Percentiles rank a stretch among this genome's conserved stretches.
phyloP scores from a whole-genome alignment of 2,888 invertebrate genomes.

The Cheilosia urbana region DNA sequence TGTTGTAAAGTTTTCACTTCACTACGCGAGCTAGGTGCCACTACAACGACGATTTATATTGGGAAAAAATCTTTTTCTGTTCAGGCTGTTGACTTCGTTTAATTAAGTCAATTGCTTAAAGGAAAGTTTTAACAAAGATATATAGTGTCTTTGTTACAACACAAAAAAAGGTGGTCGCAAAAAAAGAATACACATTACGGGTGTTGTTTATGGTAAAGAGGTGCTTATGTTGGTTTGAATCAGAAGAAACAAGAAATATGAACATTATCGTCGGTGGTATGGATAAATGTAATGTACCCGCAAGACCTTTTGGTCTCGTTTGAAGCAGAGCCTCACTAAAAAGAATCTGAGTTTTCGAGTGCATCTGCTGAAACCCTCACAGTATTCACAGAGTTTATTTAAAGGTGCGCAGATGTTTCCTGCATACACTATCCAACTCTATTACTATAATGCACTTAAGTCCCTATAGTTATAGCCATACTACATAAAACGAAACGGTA shows the following conservation, averaged over 20 bases:
- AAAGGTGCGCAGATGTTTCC: no score
- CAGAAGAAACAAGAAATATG: not conserved
- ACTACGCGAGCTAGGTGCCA: not conserved
- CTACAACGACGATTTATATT: conserved; percentile 30
- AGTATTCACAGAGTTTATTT: no score
- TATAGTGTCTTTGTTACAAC: conserved; percentile 23
- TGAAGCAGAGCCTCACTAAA: no score
- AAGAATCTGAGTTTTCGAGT: no score
- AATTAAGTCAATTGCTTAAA: conserved; percentile 68
- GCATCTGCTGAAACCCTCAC: no score
- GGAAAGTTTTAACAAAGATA: conserved; percentile 58
- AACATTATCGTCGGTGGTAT: not conserved
- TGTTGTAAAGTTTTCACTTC: conserved; percentile 68
- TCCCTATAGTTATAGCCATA: no score
- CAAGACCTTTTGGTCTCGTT: no score
- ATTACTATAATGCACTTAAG: no score
- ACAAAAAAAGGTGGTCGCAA: conserved; percentile 10
- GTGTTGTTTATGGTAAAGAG: not conserved
- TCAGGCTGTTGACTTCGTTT: conserved; percentile 60
- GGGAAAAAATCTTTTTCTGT: conserved; percentile 44
- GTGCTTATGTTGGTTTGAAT: not conserved
- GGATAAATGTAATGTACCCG: no score
- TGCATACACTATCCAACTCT: no score
- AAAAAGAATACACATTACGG: not conserved
- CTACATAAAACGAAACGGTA: no score